Evolutionary conservation across 2,797 vertebrate genomes (phyloP).

Genomic region (Agapornis canus): DNA sequence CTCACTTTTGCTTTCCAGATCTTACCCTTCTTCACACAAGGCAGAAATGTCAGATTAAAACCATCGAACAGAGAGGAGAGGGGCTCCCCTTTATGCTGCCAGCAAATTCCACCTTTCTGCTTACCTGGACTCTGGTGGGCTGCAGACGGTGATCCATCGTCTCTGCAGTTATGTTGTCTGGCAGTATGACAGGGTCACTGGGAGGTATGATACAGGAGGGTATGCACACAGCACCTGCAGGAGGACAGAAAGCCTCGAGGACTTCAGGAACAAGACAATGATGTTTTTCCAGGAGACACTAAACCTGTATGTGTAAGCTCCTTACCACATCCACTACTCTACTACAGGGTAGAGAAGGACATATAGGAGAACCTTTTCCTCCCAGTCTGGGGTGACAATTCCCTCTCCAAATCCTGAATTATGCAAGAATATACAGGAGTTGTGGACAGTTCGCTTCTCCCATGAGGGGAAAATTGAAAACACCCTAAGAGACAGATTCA

Average conservation of each 20-base stretch:
- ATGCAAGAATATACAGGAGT: not conserved
- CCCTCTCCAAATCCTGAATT: not conserved
- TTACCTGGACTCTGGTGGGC: conserved; percentile 88
- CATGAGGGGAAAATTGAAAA: not conserved
- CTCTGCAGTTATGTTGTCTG: conserved; percentile 82
- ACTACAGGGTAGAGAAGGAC: not conserved
- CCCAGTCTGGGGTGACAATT: not conserved
- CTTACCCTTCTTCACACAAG: not conserved
- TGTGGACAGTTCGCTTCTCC: not conserved
- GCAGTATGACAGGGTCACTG: conserved; percentile 87
- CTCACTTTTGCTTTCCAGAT: not conserved
- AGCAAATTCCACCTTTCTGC: not conserved
- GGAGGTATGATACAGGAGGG: conserved; percentile 86
- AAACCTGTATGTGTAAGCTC: not conserved
- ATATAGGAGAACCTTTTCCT: not conserved
- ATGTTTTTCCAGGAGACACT: not conserved
- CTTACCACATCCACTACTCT: not conserved
- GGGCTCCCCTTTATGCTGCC: not conserved
- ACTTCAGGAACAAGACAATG: not conserved
- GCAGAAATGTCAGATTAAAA: not conserved
- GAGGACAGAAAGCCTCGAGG: not conserved
- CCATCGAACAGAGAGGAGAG: not conserved
- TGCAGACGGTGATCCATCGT: conserved; percentile 89
- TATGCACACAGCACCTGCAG: conserved; percentile 86
- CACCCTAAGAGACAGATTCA: not conserved